These are phyloP conservation scores for Reinhardtius hippoglossoides DNA, from an alignment of 2,113 vertebrate species.

Conservation along the genomic window DNA sequence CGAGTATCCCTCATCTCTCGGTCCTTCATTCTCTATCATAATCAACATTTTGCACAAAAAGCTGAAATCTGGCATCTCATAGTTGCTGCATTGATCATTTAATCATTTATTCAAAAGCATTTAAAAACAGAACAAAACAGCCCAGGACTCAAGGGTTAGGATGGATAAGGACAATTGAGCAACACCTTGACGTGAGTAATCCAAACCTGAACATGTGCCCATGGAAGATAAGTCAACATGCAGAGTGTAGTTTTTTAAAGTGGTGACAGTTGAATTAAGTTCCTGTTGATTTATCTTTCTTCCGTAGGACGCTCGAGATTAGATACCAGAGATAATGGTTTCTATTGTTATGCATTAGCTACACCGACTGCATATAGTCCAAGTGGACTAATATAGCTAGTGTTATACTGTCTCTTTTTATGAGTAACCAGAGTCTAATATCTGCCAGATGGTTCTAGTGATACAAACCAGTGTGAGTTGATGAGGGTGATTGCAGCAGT, in stretches of 20 bases:
- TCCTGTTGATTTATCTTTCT: neutral
- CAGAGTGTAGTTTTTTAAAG: neutral
- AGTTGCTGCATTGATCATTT: neutral
- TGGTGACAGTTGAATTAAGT: neutral
- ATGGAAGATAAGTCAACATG: no score
- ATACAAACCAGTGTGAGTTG: no score
- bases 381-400: neutral
- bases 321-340: neutral
- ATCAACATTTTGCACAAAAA: neutral
- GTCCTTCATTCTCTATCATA: neutral
- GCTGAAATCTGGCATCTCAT: neutral
- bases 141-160: no score
- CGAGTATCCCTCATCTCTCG: neutral
- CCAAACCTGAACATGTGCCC: no score
- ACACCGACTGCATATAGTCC: neutral
- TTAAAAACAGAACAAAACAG: no score
- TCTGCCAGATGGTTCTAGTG: neutral
- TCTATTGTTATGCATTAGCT: neutral
- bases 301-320: neutral
- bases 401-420: neutral
- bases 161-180: no score
- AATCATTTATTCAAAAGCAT: no score
- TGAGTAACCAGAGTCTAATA: neutral
- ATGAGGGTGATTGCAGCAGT: conserved; percentile 21
- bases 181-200: no score